phyloP scores from a whole-genome alignment of 2,888 invertebrate species.

The Aromia moschata region DNA sequence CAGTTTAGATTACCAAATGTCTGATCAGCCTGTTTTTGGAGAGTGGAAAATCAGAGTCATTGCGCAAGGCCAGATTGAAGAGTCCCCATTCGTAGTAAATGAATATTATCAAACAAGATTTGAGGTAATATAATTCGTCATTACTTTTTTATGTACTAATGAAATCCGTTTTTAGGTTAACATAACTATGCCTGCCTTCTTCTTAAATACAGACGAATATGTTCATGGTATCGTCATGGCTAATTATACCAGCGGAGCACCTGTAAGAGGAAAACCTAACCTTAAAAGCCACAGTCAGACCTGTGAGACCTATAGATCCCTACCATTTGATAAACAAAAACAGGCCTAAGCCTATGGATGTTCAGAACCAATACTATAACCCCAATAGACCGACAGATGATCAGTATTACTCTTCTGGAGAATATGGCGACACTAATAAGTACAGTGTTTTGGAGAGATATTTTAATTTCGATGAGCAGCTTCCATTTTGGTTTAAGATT shows the following conservation, averaged over 20 bases:
- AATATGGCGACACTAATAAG: conserved; percentile 19
- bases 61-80: conserved; percentile 89
- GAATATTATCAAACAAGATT: conserved; percentile 96
- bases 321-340: conserved; percentile 44
- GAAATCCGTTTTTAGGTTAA: conserved; percentile 71
- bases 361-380: conserved; percentile 29
- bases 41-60: conserved; percentile 91
- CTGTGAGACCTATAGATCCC: conserved; percentile 66
- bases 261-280: conserved; percentile 90
- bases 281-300: conserved; percentile 79
- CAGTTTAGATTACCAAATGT: conserved; percentile 88
- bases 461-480: conserved; percentile 82
- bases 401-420: conserved; percentile 11
- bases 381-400: conserved; percentile 25
- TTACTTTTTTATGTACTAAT: not conserved
- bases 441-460: conserved; percentile 68
- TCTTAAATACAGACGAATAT: conserved; percentile 85
- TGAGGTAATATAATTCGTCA: conserved; percentile 70
- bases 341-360: conserved; percentile 37
- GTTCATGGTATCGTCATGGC: conserved; percentile 90
- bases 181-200: conserved; percentile 94
- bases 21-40: conserved; percentile 92
- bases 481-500: conserved; percentile 82
- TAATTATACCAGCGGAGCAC: conserved; percentile 94
- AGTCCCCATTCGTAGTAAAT: conserved; percentile 86